These are phyloP conservation scores for Elephas maximus DNA, from an alignment of 2,113 vertebrate genomes.

Conservation along the genomic window DNA sequence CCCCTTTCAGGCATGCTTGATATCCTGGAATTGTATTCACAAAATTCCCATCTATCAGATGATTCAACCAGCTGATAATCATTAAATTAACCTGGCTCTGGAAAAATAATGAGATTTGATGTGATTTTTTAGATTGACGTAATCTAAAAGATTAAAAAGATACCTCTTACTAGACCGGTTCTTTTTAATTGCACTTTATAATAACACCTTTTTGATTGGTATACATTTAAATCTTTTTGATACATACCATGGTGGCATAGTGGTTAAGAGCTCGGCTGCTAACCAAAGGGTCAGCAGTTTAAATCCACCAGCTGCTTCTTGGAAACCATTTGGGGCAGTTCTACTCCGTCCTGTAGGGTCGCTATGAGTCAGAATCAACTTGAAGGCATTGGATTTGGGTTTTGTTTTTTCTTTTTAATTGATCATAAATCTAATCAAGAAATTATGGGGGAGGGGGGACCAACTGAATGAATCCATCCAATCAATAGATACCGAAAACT, in stretches of 20 bases:
- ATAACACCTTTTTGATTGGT: neutral
- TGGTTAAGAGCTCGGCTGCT: too few relatives aligned
- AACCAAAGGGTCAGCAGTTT: too few relatives aligned
- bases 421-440: neutral
- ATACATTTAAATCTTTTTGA: neutral
- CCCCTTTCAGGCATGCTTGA: neutral
- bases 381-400: too few relatives aligned
- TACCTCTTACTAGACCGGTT: neutral
- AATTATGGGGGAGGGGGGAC: neutral
- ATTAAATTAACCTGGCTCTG: neutral
- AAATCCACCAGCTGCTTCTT: too few relatives aligned
- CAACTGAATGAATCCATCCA: neutral
- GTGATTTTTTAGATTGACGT: slow-evolving; percentile 41
- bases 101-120: slow-evolving; percentile 12
- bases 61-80: neutral
- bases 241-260: neutral
- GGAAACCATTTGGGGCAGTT: too few relatives aligned
- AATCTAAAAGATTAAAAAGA: neutral
- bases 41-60: neutral
- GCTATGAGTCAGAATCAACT: too few relatives aligned
- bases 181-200: slow-evolving; percentile 9
- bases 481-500: neutral
- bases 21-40: neutral
- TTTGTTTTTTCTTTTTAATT: too few relatives aligned
- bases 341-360: too few relatives aligned